Percentiles rank a stretch among this genome's conserved stretches.
These are phyloP conservation scores for Lampris incognitus DNA, from an alignment of 2,113 vertebrate genomes.

Conservation along the genomic window DNA sequence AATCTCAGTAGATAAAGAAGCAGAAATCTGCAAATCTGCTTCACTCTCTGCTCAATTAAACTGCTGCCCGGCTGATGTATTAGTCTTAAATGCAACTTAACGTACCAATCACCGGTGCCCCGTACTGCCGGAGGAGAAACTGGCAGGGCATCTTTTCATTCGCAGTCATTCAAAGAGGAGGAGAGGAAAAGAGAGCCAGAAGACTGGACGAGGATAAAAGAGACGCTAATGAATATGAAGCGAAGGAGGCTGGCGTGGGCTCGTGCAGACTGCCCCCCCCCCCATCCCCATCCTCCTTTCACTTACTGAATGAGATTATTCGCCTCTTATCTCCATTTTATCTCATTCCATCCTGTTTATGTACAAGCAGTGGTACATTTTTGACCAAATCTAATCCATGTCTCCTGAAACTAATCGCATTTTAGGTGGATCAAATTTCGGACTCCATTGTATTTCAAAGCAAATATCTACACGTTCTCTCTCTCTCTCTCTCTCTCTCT, in stretches of 20 bases:
- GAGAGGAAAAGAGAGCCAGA: constrained; percentile 42
- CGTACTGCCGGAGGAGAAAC: constrained; percentile 47
- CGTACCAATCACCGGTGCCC: constrained; percentile 47
- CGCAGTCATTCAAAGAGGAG: constrained; percentile 67
- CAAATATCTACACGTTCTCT: background rate
- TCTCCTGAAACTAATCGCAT: background rate
- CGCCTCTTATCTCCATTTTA: background rate
- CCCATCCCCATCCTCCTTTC: constrained; percentile 26
- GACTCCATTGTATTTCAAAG: too few species aligned
- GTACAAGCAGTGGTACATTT: constrained; percentile 21
- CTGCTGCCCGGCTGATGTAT: background rate
- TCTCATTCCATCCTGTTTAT: constrained; percentile 10
- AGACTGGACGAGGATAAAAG: constrained; percentile 58
- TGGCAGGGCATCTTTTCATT: constrained; percentile 61
- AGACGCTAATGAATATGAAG: constrained; percentile 48
- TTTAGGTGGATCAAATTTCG: background rate
- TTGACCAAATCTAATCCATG: background rate
- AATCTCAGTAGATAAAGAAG: constrained; percentile 3
- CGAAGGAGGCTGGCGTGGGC: constrained; percentile 53
- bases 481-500: background rate
- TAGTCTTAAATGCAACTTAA: constrained; percentile 18
- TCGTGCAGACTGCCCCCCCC: constrained; percentile 33
- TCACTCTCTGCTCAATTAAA: constrained; percentile 15
- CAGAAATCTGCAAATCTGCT: background rate
- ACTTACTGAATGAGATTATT: constrained; percentile 25